These are phyloP conservation scores for Mystacornis crossleyi DNA, from an alignment of 2,113 vertebrate species.

Conservation along the genomic window DNA sequence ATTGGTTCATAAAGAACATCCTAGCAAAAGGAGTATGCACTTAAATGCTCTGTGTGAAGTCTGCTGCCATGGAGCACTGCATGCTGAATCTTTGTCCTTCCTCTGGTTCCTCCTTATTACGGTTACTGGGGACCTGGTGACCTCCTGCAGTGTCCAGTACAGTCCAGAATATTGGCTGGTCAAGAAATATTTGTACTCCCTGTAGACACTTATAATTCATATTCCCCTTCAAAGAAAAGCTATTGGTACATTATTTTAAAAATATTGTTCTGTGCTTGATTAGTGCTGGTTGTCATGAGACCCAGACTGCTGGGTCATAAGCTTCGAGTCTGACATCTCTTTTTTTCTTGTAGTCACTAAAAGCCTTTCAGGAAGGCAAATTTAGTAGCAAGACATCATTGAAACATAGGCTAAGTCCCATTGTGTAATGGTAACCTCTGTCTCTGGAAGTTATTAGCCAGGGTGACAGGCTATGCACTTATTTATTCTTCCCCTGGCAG, in stretches of 20 bases:
- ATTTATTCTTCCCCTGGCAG: slow-evolving; percentile 5
- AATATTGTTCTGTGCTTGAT: background rate
- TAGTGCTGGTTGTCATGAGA: background rate
- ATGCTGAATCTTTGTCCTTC: background rate
- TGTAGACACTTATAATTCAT: background rate
- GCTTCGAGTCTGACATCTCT: background rate
- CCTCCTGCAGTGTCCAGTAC: background rate
- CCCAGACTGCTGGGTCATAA: background rate
- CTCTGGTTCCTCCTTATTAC: background rate
- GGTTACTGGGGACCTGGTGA: background rate
- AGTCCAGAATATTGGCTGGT: background rate
- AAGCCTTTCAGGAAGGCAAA: slow-evolving; percentile 24
- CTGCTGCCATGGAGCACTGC: background rate
- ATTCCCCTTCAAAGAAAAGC: background rate
- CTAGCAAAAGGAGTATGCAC: background rate
- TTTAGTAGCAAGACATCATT: slow-evolving; percentile 31
- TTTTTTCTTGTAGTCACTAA: background rate
- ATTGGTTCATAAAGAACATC: background rate
- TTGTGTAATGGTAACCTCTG: slow-evolving; percentile 21
- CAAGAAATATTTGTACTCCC: background rate
- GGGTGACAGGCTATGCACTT: background rate
- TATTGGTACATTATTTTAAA: background rate
- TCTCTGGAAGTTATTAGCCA: slow-evolving; percentile 1
- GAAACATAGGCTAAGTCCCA: slow-evolving; percentile 22
- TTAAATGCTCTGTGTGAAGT: background rate